Conservation (phyloP, 2,888 invertebrate genomes). For the Lycocerus yunnanus region DNA sequence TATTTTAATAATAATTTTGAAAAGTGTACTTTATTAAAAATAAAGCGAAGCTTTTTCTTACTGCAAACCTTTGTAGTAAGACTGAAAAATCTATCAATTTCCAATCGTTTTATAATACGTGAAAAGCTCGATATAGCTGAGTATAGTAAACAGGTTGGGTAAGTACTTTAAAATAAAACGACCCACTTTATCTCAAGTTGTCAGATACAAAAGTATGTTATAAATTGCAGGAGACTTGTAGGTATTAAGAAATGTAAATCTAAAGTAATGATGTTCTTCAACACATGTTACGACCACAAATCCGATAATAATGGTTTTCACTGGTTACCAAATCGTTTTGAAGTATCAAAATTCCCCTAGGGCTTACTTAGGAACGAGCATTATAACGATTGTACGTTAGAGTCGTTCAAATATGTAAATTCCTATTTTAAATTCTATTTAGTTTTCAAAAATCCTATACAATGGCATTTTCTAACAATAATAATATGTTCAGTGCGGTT, state of each 20-base stretch:
- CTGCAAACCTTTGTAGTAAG: not conserved
- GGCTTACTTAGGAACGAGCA: slow-evolving; percentile 43
- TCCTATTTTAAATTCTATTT: slow-evolving; percentile 21
- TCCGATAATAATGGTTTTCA: slow-evolving; percentile 50
- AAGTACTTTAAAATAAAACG: not conserved
- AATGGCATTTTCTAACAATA: not conserved
- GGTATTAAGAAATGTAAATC: not conserved
- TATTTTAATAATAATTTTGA: not conserved
- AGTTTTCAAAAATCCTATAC: not conserved
- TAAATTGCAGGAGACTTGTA: not conserved
- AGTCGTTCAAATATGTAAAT: slow-evolving; percentile 37
- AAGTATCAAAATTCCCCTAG: slow-evolving; percentile 50
- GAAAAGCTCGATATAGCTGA: not conserved
- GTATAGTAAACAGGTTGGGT: not conserved
- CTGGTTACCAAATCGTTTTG: slow-evolving; percentile 47
- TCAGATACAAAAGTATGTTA: not conserved
- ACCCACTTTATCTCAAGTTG: not conserved
- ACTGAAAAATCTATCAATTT: not conserved
- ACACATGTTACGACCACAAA: slow-evolving; percentile 53
- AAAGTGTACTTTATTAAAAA: not conserved
- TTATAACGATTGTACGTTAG: slow-evolving; percentile 37
- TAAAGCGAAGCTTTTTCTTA: not conserved
- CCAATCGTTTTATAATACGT: not conserved
- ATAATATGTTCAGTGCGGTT: not conserved
- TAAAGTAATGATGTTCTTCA: slow-evolving; percentile 39